Evolutionary conservation across 2,113 vertebrate species (phyloP), one percentile per base, ranked within the genome.

Genomic region (Suricata suricatta): DNA sequence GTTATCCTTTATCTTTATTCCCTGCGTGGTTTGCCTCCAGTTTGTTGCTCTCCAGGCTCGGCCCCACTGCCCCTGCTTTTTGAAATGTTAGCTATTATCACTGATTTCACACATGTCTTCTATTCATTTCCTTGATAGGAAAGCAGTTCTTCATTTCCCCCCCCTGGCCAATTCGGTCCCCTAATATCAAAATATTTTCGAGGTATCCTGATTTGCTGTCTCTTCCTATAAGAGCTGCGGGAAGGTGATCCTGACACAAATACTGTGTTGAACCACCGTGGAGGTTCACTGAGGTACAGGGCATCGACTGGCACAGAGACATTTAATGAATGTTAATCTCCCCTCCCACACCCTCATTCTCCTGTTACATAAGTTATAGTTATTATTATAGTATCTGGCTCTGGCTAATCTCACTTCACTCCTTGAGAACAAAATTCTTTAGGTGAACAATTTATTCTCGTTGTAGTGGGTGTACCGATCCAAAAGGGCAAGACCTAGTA

Each of bases 251-350:
- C 3, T 50, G 50, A 96, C 41, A 66, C 88, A 89, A 41, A 64
- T 19, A 64, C 57, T 2, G 14, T 84, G 92, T 74, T 92, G 86
- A 96, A 92, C 96, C 92, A 95, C 10, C 1, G 31, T 38, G 19
- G 29, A 50, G 7, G 7, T 84, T 97, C 21, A 17, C 2, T 11
- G 31, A 93, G 64, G 84, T 90, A 44, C 11, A 54, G 16, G 77
- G 29, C 35, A 44, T 66, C 80, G 88, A 88, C 79, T 79, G 79
- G 81, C 68, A 92, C 7, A 9, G 64, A 89, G 47, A 83, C 83
- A 77, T 94, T 97, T 72, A 95, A 77, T 23, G 96, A 93, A 92
- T 83, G 52, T 19, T 93, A 87, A 68, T 71, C 77, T 96, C 29
- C 44, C 52, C 90, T 88, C 92, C 85, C 52, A 81, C 38, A 21